phyloP scores from a whole-genome alignment of 2,888 invertebrate genomes.

The Strigamia transsilvanica region DNA sequence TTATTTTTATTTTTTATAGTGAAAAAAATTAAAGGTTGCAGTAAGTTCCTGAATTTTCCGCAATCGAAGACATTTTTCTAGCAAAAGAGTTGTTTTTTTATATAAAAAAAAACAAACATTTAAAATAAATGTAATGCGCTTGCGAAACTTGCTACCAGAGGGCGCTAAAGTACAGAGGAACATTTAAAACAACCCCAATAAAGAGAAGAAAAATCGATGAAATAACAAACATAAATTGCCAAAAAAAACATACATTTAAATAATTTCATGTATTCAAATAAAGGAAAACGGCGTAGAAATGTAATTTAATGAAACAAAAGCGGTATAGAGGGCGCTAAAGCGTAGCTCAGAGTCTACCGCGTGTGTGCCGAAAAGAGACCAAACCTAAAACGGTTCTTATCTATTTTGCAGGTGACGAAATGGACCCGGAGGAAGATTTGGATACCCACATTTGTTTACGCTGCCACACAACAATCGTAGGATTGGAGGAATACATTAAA shows the following conservation, averaged over 20 bases:
- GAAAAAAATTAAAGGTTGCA: no score
- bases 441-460: constrained; percentile 89
- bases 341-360: background rate
- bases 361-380: background rate
- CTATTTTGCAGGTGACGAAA: constrained; percentile 26
- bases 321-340: background rate
- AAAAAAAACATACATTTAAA: no score
- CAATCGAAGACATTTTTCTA: no score
- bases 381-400: background rate
- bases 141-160: background rate
- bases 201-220: background rate
- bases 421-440: constrained; percentile 68
- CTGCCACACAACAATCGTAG: constrained; percentile 82
- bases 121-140: background rate
- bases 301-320: no score
- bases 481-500: constrained; percentile 84
- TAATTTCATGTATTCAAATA: no score
- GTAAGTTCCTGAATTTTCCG: no score
- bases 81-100: no score
- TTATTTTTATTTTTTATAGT: no score
- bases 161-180: background rate
- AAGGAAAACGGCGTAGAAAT: no score
- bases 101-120: background rate
- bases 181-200: background rate
- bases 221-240: background rate